Base-by-base conservation (phyloP, 2,888 invertebrate genomes). In the Tanypteryx hageni region DNA sequence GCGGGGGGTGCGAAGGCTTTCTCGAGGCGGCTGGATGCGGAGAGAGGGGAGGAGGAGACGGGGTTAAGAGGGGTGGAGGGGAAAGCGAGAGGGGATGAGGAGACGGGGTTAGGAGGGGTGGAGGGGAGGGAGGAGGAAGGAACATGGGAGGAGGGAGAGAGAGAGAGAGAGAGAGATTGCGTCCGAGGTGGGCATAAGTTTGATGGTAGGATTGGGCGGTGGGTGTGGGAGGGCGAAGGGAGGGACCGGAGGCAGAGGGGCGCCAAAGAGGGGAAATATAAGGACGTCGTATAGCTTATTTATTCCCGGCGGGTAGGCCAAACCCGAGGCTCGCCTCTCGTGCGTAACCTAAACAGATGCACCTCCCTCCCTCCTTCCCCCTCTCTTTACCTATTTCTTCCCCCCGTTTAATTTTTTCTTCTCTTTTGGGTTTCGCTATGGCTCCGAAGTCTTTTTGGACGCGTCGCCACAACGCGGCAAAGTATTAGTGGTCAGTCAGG, bases 141-240 rank as follows among this genome's bases (percentile, higher is more conserved):
- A 14, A 9, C 44, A 10, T 22, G 44, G 82, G 44, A 14, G 44
- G 82, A 9, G 31, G 83, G 16, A n/a, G 83, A 11, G 56, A n/a
- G 83, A 56, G 83, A 11, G 56, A n/a, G 83, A 56, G 61, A 18
- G 61, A 57, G 59, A 59, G 86, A 59, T 58, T 58, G 86, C 89
- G 89, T 89, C 89, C 64, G 89, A 61, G 64, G 86, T 86, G 86
- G 86, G 89, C 89, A 89, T 64, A 89, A 61, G 89, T 89, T 89
- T 89, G 89, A 89, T 18, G 89, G 14, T 64, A 31, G 64, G 68
- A 56, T 89, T 31, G 56, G 89, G 86, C 27, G 89, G 13, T 18
- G 89, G 89, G 59, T 27, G n/a, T 13, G 44, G 82, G 82, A 44
- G 31, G 82, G 82, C 31, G 31, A 44, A 83, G 31, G 82, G 11